Percentiles rank a stretch among this genome's conserved stretches.
These are phyloP conservation scores for Probosciger aterrimus DNA, from an alignment of 2,113 vertebrate species.

Conservation along the genomic window DNA sequence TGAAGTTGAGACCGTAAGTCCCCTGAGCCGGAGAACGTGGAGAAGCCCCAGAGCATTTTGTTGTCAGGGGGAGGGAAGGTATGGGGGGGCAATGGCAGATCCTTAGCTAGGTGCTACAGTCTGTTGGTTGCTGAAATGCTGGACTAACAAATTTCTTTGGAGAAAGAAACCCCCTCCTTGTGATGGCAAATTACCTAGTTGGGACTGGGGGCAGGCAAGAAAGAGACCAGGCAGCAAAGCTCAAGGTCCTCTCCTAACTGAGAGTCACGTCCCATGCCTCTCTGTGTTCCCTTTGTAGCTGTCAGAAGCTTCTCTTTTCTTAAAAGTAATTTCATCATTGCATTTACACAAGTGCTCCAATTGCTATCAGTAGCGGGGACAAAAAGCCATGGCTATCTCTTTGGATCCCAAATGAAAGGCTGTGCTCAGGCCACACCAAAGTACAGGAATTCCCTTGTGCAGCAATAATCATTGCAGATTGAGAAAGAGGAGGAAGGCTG, in stretches of 20 bases:
- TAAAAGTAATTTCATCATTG: not conserved
- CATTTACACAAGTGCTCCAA: not conserved
- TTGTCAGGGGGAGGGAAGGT: not conserved
- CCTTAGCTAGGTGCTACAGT: too few species aligned
- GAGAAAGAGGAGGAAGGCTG: not conserved
- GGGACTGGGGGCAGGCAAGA: not conserved
- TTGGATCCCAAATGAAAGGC: not conserved
- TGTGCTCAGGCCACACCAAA: not conserved
- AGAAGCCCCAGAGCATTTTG: not conserved
- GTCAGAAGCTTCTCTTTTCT: not conserved
- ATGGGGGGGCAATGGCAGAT: not conserved
- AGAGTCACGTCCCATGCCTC: not conserved
- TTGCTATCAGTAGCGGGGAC: not conserved
- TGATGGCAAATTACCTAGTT: not conserved
- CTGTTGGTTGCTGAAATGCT: not conserved
- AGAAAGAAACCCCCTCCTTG: not conserved
- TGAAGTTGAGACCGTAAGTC: slow-evolving; percentile 73
- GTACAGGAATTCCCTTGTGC: not conserved
- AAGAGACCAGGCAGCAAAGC: not conserved
- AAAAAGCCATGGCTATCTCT: not conserved
- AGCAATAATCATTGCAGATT: not conserved
- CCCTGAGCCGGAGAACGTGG: not conserved
- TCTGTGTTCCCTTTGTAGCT: not conserved
- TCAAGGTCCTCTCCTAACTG: not conserved
- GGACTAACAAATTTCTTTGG: not conserved